Evolutionary conservation across 2,888 invertebrate species (phyloP).

Genomic region (Brenthis ino): DNA sequence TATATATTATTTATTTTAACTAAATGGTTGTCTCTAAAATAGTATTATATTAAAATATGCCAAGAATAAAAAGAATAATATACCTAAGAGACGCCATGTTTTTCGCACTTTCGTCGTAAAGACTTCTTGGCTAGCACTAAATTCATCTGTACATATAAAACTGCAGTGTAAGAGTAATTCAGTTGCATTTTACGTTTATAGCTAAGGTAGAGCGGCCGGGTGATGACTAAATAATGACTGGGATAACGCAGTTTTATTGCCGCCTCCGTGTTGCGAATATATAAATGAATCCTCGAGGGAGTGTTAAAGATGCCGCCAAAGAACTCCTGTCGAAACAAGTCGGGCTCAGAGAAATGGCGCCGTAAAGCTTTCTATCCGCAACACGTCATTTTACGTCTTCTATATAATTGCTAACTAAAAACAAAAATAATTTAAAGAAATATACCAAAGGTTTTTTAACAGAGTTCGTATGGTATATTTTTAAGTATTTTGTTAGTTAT

Average conservation of each 20-base stretch:
- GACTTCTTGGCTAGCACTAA: background rate
- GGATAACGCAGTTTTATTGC: slow-evolving; percentile 82
- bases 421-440: slow-evolving; percentile 44
- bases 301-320: slow-evolving; percentile 80
- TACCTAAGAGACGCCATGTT: too few species aligned
- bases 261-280: slow-evolving; percentile 79
- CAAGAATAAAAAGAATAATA: too few species aligned
- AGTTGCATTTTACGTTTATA: slow-evolving; percentile 73
- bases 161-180: slow-evolving; percentile 56
- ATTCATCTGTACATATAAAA: slow-evolving; percentile 23
- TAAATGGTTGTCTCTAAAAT: too few species aligned
- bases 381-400: slow-evolving; percentile 71
- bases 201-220: slow-evolving; percentile 61
- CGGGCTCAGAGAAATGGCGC: slow-evolving; percentile 74
- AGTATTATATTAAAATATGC: too few species aligned
- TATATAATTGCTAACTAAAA: slow-evolving; percentile 60
- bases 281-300: slow-evolving; percentile 80
- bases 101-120: too few species aligned
- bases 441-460: background rate
- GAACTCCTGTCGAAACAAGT: slow-evolving; percentile 78
- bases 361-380: slow-evolving; percentile 76
- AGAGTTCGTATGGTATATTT: background rate
- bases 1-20: too few species aligned
- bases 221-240: slow-evolving; percentile 82
- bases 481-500: too few species aligned